A percentile compares a stretch with the other conserved stretches of the same genome.
Conservation (phyloP, 2,888 invertebrate species). For the Helleia helle region DNA sequence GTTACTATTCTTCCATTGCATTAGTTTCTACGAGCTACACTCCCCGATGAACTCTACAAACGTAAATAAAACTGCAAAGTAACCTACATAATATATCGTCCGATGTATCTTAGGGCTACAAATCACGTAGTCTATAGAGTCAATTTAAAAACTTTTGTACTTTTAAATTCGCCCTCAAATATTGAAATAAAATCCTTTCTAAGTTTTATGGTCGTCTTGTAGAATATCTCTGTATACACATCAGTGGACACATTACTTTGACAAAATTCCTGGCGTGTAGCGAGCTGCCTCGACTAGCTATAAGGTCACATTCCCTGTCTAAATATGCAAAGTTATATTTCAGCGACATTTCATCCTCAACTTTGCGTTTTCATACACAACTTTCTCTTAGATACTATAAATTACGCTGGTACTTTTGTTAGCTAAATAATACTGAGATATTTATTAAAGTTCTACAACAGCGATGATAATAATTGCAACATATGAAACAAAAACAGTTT, state of each 20-base stretch:
- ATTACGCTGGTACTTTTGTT: constrained; percentile 10
- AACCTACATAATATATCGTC: too few relatives aligned
- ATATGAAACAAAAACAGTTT: too few relatives aligned
- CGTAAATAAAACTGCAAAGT: too few relatives aligned
- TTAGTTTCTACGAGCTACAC: too few relatives aligned
- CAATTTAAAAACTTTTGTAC: constrained; percentile 1
- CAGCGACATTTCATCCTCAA: constrained; percentile 26
- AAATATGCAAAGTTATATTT: constrained; percentile 47
- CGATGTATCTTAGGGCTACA: too few relatives aligned
- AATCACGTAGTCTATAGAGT: too few relatives aligned
- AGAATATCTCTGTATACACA: constrained; percentile 29
- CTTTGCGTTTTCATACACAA: constrained; percentile 19
- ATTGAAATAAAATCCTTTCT: too few relatives aligned
- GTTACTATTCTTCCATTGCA: too few relatives aligned
- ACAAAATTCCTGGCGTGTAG: constrained; percentile 45
- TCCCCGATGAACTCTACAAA: too few relatives aligned
- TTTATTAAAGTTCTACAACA: constrained; percentile 3
- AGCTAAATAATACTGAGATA: constrained; percentile 9
- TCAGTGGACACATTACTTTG: constrained; percentile 34
- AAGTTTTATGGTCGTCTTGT: constrained; percentile 19
- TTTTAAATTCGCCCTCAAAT: neutral
- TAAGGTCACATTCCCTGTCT: constrained; percentile 39
- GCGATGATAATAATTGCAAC: neutral
- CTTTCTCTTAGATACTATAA: constrained; percentile 18
- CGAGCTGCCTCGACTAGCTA: constrained; percentile 32